Evolutionary conservation across 2,888 invertebrate species (phyloP).

Genomic region (Oscheius sp.): DNA sequence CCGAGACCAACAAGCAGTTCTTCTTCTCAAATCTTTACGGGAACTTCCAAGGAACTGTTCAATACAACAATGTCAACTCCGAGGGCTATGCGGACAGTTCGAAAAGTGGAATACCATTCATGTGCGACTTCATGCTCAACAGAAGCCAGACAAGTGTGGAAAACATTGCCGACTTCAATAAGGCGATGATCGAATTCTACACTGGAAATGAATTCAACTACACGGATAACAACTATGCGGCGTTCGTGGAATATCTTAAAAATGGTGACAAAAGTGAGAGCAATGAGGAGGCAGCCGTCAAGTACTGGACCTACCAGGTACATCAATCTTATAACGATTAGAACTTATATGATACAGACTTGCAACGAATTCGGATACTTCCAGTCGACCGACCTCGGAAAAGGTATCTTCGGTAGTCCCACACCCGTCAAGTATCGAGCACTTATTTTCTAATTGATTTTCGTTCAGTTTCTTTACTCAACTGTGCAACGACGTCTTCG

Average conservation of each 20-base stretch:
- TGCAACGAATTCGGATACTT: constrained; percentile 96
- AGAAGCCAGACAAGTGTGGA: constrained; percentile 30
- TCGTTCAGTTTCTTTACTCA: constrained; percentile 56
- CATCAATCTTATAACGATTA: neutral
- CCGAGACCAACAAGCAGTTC: constrained; percentile 78
- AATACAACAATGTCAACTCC: constrained; percentile 93
- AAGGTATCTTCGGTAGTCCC: constrained; percentile 60
- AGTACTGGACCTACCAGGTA: neutral
- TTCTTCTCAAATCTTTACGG: constrained; percentile 86
- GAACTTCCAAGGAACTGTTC: constrained; percentile 88
- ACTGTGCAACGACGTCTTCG: constrained; percentile 62
- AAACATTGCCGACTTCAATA: constrained; percentile 46
- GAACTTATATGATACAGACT: constrained; percentile 89
- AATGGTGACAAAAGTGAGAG: neutral
- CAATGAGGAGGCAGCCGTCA: neutral
- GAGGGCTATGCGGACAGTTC: constrained; percentile 72
- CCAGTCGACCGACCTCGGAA: constrained; percentile 83
- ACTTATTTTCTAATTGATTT: constrained; percentile 2
- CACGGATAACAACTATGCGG: constrained; percentile 48
- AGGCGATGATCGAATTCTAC: constrained; percentile 76
- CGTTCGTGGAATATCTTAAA: constrained; percentile 38
- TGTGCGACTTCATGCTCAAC: constrained; percentile 24
- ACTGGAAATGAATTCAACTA: constrained; percentile 28
- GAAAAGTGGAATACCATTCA: constrained; percentile 80
- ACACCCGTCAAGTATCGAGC: constrained; percentile 59